Percentiles rank a stretch among this genome's conserved stretches.
These are phyloP conservation scores for Myocastor coypus DNA, from an alignment of 2,113 vertebrate species.

Conservation along the genomic window DNA sequence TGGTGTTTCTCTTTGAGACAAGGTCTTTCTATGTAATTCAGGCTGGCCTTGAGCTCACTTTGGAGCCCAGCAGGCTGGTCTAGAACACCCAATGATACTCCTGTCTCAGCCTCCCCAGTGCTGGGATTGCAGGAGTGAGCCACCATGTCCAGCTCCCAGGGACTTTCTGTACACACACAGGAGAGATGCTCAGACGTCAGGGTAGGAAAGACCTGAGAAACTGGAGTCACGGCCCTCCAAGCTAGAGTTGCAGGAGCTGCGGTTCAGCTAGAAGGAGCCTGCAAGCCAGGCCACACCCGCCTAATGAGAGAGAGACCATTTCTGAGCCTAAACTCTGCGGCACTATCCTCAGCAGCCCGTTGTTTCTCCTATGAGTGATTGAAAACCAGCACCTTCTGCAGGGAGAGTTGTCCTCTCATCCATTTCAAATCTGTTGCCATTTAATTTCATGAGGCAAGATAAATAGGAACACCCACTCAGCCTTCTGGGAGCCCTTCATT, in stretches of 20 bases:
- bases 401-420: slow-evolving; percentile 17
- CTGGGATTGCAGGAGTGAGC: no score
- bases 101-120: no score
- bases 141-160: no score
- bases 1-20: no score
- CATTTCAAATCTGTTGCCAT: slow-evolving; percentile 18
- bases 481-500: slow-evolving; percentile 58
- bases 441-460: slow-evolving; percentile 65
- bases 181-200: not conserved
- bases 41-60: no score
- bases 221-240: accelerated
- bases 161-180: not conserved
- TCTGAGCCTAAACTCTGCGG: not conserved
- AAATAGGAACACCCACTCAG: slow-evolving; percentile 48
- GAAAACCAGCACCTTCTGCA: not conserved
- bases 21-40: no score
- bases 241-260: no score
- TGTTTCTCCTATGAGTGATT: not conserved
- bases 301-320: not conserved
- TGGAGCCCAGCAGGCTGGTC: no score
- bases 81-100: no score
- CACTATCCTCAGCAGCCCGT: slow-evolving; percentile 48
- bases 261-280: not conserved
- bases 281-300: not conserved
- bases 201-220: not conserved